Conservation (phyloP, 2,888 invertebrate species). For the Ophraella communa region DNA sequence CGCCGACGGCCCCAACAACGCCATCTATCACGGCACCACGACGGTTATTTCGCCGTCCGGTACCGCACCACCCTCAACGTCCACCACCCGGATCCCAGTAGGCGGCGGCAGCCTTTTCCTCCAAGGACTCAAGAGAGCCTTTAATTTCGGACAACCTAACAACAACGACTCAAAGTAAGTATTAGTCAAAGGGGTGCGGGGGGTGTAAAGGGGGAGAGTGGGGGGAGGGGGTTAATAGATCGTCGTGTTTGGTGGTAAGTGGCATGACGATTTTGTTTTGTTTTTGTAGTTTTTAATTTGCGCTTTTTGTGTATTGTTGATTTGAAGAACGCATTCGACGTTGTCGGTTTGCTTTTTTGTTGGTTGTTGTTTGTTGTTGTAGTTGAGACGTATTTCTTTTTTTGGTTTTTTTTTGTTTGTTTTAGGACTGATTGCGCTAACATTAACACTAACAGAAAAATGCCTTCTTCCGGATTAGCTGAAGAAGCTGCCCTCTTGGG, state of each 20-base stretch:
- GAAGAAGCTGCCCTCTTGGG: constrained; percentile 89
- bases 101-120: constrained; percentile 62
- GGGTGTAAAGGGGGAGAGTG: too few species aligned
- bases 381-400: constrained; percentile 21
- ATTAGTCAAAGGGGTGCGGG: too few species aligned
- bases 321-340: too few species aligned
- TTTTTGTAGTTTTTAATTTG: too few species aligned
- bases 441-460: constrained; percentile 62
- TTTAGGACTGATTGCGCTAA: constrained; percentile 58
- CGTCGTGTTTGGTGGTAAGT: too few species aligned
- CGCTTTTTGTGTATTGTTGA: too few species aligned
- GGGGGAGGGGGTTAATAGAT: too few species aligned
- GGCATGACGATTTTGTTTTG: too few species aligned
- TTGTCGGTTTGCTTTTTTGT: not conserved
- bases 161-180: too few species aligned
- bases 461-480: constrained; percentile 74
- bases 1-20: too few species aligned
- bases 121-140: constrained; percentile 68
- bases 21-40: constrained; percentile 70
- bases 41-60: constrained; percentile 60
- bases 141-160: too few species aligned
- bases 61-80: constrained; percentile 21
- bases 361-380: constrained; percentile 15
- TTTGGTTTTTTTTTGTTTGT: too few species aligned
- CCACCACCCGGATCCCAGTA: not conserved